These are phyloP conservation scores for Oikopleura vanhoeffeni DNA, from an alignment of 23 tunicate genomes.

Conservation along the genomic window DNA sequence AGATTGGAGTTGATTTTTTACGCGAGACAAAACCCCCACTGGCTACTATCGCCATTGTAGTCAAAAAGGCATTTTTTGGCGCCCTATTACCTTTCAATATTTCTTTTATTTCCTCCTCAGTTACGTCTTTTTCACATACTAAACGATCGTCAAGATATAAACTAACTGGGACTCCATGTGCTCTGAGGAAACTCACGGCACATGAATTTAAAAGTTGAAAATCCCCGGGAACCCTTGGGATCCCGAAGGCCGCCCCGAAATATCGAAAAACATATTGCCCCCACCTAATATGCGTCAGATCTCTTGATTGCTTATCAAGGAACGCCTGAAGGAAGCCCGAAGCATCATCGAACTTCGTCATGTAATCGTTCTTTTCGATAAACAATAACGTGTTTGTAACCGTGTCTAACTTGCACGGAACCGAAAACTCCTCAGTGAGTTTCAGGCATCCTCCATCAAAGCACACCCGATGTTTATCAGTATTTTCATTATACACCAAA, in stretches of 20 bases:
- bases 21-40: neutral
- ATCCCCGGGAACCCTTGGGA: neutral
- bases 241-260: neutral
- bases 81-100: no score
- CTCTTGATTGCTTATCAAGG: neutral
- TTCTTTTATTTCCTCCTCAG: neutral
- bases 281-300: no score
- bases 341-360: no score
- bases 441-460: neutral
- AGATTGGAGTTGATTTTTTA: neutral
- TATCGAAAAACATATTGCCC: neutral
- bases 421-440: no score
- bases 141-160: neutral
- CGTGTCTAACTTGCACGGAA: no score
- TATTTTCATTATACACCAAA: neutral
- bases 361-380: neutral
- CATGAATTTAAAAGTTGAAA: neutral
- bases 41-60: neutral
- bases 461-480: neutral
- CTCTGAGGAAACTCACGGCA: neutral
- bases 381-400: neutral
- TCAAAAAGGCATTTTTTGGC: no score
- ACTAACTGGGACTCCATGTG: neutral
- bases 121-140: neutral
- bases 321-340: no score